A percentile compares a stretch with the other conserved stretches of the same genome.
Conservation (phyloP, 1,140 invertebrate species). For the Holotrichia oblita region DNA sequence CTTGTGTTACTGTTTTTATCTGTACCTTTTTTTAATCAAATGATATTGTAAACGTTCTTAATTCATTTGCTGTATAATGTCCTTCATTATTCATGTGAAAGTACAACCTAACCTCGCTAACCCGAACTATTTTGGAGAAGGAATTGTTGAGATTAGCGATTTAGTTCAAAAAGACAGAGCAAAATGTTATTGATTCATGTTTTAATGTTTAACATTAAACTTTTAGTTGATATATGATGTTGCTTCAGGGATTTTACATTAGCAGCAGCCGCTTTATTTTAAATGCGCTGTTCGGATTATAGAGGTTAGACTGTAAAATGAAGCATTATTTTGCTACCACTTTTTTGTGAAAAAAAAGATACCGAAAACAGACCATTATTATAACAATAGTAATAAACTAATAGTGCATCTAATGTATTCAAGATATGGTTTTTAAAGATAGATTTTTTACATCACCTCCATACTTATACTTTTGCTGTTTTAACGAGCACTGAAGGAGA, state of each 20-base stretch:
- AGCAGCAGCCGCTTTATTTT: too few species aligned
- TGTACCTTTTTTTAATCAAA: slow-evolving; percentile 34
- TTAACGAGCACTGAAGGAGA: slow-evolving; percentile 8
- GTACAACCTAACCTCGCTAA: too few species aligned
- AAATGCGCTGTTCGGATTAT: too few species aligned
- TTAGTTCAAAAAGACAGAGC: too few species aligned
- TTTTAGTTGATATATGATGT: too few species aligned
- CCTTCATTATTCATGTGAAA: background rate
- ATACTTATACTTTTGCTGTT: slow-evolving; percentile 7
- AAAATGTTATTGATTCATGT: too few species aligned
- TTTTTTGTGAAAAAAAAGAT: background rate
- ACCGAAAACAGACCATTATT: background rate
- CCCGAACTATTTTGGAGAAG: too few species aligned
- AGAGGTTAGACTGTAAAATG: background rate
- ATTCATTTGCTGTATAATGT: slow-evolving; percentile 12
- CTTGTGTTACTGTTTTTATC: slow-evolving; percentile 34
- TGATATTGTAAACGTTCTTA: slow-evolving; percentile 30
- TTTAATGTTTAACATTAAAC: too few species aligned
- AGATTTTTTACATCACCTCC: slow-evolving; percentile 19
- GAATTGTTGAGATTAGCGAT: too few species aligned
- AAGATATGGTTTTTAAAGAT: slow-evolving; percentile 6
- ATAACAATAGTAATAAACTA: slow-evolving; percentile 19
- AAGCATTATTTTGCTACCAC: background rate
- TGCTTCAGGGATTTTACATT: too few species aligned
- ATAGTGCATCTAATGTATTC: slow-evolving; percentile 10